A percentile compares a stretch with the other conserved stretches of the same genome.
These are phyloP conservation scores for Prionchulus punctatus DNA, from an alignment of 2,888 invertebrate species.

Conservation along the genomic window DNA sequence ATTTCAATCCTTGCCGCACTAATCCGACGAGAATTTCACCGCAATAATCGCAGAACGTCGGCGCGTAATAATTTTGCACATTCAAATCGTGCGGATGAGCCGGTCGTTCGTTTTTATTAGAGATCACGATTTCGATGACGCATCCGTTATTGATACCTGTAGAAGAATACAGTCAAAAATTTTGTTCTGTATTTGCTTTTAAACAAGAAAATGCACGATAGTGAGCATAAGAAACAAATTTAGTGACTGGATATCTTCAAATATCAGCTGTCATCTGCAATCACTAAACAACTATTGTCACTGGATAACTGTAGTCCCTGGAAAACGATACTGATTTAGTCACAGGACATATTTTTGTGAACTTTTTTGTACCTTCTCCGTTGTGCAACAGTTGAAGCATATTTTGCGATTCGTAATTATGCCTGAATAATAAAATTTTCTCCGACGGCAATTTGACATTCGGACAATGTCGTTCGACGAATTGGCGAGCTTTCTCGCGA, in stretches of 20 bases:
- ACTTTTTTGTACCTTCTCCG: conserved; percentile 14
- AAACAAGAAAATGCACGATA: neutral
- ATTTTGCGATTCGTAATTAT: conserved; percentile 27
- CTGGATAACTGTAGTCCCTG: too few relatives aligned
- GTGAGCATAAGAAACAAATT: conserved; percentile 5
- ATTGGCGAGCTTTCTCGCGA: neutral
- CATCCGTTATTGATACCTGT: conserved; percentile 21
- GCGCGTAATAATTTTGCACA: conserved; percentile 19
- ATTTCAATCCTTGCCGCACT: conserved; percentile 27
- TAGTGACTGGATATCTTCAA: too few relatives aligned
- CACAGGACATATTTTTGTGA: too few relatives aligned
- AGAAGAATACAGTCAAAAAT: conserved; percentile 17
- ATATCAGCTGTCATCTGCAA: too few relatives aligned
- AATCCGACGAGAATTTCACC: conserved; percentile 31
- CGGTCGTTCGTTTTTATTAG: conserved; percentile 19
- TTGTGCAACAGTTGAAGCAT: conserved; percentile 22
- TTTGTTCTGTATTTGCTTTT: too few relatives aligned
- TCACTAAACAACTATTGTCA: too few relatives aligned
- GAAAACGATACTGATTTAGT: too few relatives aligned
- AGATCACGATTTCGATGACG: conserved; percentile 25
- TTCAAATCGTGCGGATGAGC: conserved; percentile 20
- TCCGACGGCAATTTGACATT: conserved; percentile 5
- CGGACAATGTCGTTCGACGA: conserved; percentile 7
- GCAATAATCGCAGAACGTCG: conserved; percentile 33
- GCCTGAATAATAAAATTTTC: conserved; percentile 23